phyloP scores from a whole-genome alignment of 2,113 vertebrate genomes.

The Murina feae region DNA sequence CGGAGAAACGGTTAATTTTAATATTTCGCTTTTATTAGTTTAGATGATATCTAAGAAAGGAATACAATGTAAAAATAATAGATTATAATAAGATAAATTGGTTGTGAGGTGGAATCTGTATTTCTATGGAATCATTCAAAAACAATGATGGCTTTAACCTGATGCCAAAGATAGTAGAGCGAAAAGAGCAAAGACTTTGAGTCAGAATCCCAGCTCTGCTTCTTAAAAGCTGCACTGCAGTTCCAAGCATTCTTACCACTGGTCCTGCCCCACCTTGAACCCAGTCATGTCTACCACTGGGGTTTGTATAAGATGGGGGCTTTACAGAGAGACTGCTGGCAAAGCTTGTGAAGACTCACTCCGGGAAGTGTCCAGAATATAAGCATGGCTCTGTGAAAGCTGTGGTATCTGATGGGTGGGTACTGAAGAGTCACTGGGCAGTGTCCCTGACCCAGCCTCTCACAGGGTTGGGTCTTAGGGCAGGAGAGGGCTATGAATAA shows the following conservation, averaged over 20 bases:
- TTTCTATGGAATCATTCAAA: background rate
- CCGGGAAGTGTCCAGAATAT: background rate
- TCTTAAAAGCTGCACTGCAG: background rate
- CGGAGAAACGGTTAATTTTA: too few species aligned
- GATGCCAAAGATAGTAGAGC: background rate
- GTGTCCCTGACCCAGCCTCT: background rate
- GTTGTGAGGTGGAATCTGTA: background rate
- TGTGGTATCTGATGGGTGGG: background rate
- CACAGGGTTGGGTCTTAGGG: background rate
- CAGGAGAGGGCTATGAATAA: background rate
- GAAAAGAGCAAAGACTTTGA: background rate
- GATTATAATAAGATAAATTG: background rate
- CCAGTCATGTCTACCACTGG: background rate
- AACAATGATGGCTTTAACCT: background rate
- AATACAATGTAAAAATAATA: background rate
- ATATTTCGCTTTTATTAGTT: too few species aligned
- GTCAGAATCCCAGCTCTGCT: background rate
- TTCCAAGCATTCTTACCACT: fast-evolving
- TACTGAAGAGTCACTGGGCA: background rate
- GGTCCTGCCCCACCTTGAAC: background rate
- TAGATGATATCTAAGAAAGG: background rate
- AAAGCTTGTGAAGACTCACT: background rate
- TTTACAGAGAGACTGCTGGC: background rate
- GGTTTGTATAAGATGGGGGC: background rate
- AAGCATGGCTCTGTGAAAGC: background rate